Base-by-base conservation (phyloP, 2,113 vertebrate species). In the Rhinolophus ferrumequinum region DNA sequence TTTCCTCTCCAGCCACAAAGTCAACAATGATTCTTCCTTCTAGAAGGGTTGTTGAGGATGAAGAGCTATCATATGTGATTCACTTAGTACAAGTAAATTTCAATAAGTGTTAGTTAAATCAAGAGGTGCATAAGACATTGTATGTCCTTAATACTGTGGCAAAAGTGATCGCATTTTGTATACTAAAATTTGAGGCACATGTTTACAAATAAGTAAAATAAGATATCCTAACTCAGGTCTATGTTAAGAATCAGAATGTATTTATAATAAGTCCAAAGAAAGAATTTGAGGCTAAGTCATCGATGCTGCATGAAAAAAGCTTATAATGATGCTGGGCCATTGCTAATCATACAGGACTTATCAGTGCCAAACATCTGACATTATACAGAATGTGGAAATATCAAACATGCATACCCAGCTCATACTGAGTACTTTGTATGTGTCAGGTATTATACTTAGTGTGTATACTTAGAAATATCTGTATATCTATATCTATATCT, bases 261-360 rank as follows among this genome's bases (percentile, higher is more conserved):
- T 93, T 62, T 82, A 44, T 64, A 30, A 33, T 19, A 77, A 72
- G 47, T 69, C 9, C 50, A 86, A 89, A 96, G 28, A 87, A 92
- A n/a, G 8, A 10, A 79, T 91, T 21, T 86, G 77, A 95, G 24
- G 10, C 38, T 56, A 54, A 94, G 41, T 33, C 4, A 60, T 58
- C 58, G 64, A 41, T 18, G 14, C 0, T 33, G 1, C 8, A 76
- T 52, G 52, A 70, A 47, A 54, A 69, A 70, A 83, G 24, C 9
- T 75, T 88, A 7, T 2, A 90, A 0, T 60, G 24, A 62, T 80
- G 22, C 44, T 76, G 58, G 24, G 24, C 66, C 81, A 75, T n/a
- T 69, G 33, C 11, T 72, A 93, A 66, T 54, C 21, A 60, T 26
- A 58, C 1, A 82, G 24, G 11, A 80, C 76, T 35, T 41, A 85